Base-by-base conservation (phyloP, 2,888 invertebrate species). In the Ectropis crepuscularia region DNA sequence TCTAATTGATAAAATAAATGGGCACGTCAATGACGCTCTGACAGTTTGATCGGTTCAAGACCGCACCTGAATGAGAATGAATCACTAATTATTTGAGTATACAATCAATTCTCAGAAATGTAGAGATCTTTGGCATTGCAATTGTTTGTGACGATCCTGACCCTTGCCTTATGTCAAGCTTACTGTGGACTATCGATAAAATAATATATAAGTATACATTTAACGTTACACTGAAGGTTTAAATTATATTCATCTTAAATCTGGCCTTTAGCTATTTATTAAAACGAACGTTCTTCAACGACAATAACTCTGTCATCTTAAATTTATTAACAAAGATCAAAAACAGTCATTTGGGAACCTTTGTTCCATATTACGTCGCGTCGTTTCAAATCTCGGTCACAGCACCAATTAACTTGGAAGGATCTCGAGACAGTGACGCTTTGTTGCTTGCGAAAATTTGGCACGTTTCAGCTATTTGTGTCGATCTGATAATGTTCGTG, bases 381-480 rank as follows among this genome's bases (percentile, higher is more conserved):
- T 61, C 75, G 73, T 81, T 84, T 79, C 79, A 65, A 72, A 77
- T 77, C 74, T 78, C 79, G 76, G 77, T 72, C 76, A 73, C 77
- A 76, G 78, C 74, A 78, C 85, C 85, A 87, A 88, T 86, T 86
- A 85, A 83, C 80, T 82, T 79, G 70, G 74, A 73, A 73, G 73
- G 77, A 78, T 76, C 79, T 78, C 71, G 69, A 78, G 78, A 85
- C 83, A 85, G 79, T 73, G 74, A 67, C 70, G 79, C 86, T 87
- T 89, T 88, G 87, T 88, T 83, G 78, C 76, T 80, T 73, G 74
- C 73, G 65, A 78, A 82, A 84, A 81, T 86, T 89, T 84, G 86
- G 86, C 88, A 88, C 87, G 88, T 85, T 77, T 76, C 73, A 69
- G 78, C 85, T 79, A 84, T 88, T 83, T 82, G 78, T 69, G 80